Evolutionary conservation across 2,797 vertebrate genomes (phyloP), one percentile per base, ranked within the genome.

Genomic region (Sandelia bainsii): DNA sequence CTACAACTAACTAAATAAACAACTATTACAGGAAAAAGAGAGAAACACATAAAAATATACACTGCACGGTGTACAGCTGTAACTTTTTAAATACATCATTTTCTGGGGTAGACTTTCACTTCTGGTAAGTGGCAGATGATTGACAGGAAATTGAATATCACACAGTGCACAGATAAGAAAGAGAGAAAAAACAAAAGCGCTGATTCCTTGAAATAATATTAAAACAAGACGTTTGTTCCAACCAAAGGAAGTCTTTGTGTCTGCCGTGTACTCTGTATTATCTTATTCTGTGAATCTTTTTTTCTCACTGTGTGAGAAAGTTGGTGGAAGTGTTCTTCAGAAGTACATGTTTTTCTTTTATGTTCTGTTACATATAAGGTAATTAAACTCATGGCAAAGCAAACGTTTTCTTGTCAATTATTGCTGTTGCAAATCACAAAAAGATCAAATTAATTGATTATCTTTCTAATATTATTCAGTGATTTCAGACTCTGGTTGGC

Each of bases 61-160:
- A 25, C 7, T 49, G 56, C 10, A 51, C 5, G 20, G 0, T 56
- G 8, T 27, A 0, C 19, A 3, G 17, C 8, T 23, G 1, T 12
- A 5, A 42, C 19, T 27, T 20, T 42, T 50, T 1, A 37, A 45
- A 57, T 8, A 49, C 0, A 46, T 45, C 23, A 19, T 48, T 44
- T 50, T 65, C 12, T 34, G 13, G 5, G 14, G 4, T 3, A 17
- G 23, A 45, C 1, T 32, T 67, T 14, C 19, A 19, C 23, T 53
- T 67, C 17, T 57, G 8, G 0, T 27, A 19, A 32, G 27, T 27
- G 13, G 10, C 1, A 69, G 19, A 49, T 44, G 76, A 69, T 23
- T 78, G 49, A 66, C 66, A 61, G 59, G 45, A 75, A 74, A 62
- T 1, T 14, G n/a, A 73, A n/a, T 46, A 42, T 16, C 50, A 25